Base-by-base conservation (phyloP, 2,888 invertebrate genomes). In the Spilarctia lutea region DNA sequence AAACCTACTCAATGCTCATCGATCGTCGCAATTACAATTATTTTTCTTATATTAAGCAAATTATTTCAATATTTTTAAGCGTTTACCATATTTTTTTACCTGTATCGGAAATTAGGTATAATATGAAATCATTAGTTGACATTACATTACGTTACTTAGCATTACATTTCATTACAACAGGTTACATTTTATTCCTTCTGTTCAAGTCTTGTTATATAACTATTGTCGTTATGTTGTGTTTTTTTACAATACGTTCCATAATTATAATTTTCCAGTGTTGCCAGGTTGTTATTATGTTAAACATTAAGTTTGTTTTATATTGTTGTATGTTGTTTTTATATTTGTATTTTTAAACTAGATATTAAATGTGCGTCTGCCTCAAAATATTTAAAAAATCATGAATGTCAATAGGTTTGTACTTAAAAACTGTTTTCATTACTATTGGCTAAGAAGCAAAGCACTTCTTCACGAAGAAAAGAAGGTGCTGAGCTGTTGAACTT, bases 301-400 rank as follows among this genome's bases (percentile, higher is more conserved):
- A 73, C 77, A 77, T 82, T 83, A 80, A 81, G 82, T 86, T 82
- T 85, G 3, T 65, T 77, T 63, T 52, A 27, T 79, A 77, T 76
- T 80, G 75, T 73, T 71, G 24, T 24, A 20, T 20, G 79, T 75
- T 76, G 66, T 70, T 79, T 78, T 79, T 65, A 74, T 76, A 76
- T 63, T 82, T 75, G 35, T 68, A 73, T 68, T 65, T 45, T 45
- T 73, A 45, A 48, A 56, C 73, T 35, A 45, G 73, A 63, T 74
- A 73, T 74, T 68, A 45, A 48, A 45, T 20, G n/a, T 65, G 63
- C 71, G 11, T 10, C 69, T 74, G 27, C 6, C 27, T n/a, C 20
- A 27, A 45, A 67, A 42, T 33, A 74, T 68, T 68, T 18, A 13
- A n/a, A 48, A 33, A 63, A 27, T 45, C 24, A 11, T 11, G 10